These are phyloP conservation scores for Hyperoplus lanceolatus DNA, from an alignment of 2,797 vertebrate genomes.

Conservation along the genomic window DNA sequence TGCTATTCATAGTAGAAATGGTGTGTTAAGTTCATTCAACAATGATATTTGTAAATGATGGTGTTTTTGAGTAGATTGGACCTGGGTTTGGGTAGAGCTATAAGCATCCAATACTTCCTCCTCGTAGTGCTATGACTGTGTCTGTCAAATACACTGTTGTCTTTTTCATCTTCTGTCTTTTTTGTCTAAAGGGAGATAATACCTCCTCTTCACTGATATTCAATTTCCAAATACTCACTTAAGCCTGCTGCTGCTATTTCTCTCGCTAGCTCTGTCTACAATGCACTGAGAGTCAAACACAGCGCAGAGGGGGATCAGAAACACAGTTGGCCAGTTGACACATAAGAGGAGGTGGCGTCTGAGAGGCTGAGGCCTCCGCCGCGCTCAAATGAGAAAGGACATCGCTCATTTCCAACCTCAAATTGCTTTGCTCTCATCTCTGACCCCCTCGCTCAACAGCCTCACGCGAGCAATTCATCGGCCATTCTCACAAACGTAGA, in stretches of 20 bases:
- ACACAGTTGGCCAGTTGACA: constrained; percentile 64
- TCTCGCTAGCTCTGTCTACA: constrained; percentile 13
- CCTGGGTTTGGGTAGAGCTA: too few species aligned
- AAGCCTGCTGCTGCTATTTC: constrained; percentile 34
- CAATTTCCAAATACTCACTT: constrained; percentile 66
- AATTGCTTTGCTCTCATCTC: constrained; percentile 88
- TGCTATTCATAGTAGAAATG: too few species aligned
- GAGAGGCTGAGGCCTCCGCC: constrained; percentile 64
- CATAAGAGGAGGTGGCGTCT: constrained; percentile 68
- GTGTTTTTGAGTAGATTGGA: too few species aligned
- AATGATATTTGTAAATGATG: too few species aligned
- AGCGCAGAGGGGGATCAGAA: constrained; percentile 26
- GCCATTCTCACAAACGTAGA: constrained; percentile 44
- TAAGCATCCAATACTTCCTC: too few species aligned
- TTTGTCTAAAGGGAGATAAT: constrained; percentile 48
- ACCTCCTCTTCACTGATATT: constrained; percentile 58
- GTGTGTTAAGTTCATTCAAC: too few species aligned
- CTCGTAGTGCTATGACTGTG: too few species aligned
- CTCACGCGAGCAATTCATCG: constrained; percentile 60
- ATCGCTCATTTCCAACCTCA: constrained; percentile 87
- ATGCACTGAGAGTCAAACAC: constrained; percentile 42
- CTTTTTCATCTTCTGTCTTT: constrained; percentile 44
- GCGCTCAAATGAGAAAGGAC: constrained; percentile 85
- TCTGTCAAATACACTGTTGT: background rate
- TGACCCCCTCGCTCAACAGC: constrained; percentile 84